These are phyloP conservation scores for Agrochola circellaris DNA, from an alignment of 2,888 invertebrate genomes.

Conservation along the genomic window DNA sequence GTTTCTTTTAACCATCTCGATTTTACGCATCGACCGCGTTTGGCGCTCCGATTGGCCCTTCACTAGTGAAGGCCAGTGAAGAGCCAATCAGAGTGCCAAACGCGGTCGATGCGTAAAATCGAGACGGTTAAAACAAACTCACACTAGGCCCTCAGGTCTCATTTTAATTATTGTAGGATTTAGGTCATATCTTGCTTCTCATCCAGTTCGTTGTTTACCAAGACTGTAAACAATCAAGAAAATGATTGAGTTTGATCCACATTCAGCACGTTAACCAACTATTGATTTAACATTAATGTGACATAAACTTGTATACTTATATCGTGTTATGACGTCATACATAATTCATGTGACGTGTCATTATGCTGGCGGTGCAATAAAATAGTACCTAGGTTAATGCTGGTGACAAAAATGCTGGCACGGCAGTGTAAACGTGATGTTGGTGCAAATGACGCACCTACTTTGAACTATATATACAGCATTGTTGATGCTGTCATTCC, in stretches of 20 bases:
- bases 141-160: too few species aligned
- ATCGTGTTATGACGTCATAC: slow-evolving; percentile 14
- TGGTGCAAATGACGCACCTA: slow-evolving; percentile 18
- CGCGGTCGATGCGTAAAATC: too few species aligned
- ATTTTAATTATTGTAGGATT: slow-evolving; percentile 50
- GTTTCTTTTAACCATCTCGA: too few species aligned
- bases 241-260: slow-evolving; percentile 61
- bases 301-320: slow-evolving; percentile 1
- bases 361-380: slow-evolving; percentile 33
- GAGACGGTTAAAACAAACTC: too few species aligned
- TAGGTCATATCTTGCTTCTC: slow-evolving; percentile 15
- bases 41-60: too few species aligned
- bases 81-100: too few species aligned
- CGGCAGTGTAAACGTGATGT: slow-evolving; percentile 25
- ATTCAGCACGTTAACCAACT: slow-evolving; percentile 15
- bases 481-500: not conserved
- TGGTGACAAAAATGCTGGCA: slow-evolving; percentile 24
- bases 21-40: too few species aligned
- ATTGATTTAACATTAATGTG: slow-evolving; percentile 7
- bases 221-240: slow-evolving; percentile 57
- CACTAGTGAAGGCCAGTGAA: too few species aligned
- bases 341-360: slow-evolving; percentile 25
- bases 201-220: slow-evolving; percentile 36
- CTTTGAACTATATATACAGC: slow-evolving; percentile 1
- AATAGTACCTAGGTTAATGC: slow-evolving; percentile 19